phyloP scores from a whole-genome alignment of 2,888 invertebrate species.

The Dermolepida albohirtum region DNA sequence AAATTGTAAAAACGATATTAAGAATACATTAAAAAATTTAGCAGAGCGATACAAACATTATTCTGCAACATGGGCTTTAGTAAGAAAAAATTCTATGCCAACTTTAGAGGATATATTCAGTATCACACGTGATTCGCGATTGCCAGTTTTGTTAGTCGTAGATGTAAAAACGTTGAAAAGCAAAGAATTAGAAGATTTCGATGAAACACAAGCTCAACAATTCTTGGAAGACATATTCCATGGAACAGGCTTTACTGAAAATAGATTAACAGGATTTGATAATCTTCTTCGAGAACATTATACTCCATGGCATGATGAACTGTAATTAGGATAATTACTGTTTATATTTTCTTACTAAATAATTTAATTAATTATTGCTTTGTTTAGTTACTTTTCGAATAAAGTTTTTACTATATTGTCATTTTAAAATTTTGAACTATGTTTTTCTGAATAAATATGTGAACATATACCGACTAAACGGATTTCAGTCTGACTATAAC shows the following conservation, averaged over 20 bases:
- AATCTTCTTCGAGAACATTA: slow-evolving; percentile 33
- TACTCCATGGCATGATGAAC: slow-evolving; percentile 35
- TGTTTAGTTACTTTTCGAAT: too few relatives aligned
- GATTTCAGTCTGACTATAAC: too few relatives aligned
- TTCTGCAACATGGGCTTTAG: slow-evolving; percentile 29
- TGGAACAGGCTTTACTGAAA: slow-evolving; percentile 36
- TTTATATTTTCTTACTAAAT: too few relatives aligned
- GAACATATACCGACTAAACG: too few relatives aligned
- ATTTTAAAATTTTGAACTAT: too few relatives aligned
- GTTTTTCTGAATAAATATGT: too few relatives aligned
- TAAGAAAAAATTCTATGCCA: slow-evolving; percentile 34
- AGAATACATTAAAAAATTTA: slow-evolving; percentile 7
- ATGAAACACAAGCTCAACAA: slow-evolving; percentile 7
- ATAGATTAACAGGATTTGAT: slow-evolving; percentile 38
- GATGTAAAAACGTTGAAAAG: slow-evolving; percentile 38
- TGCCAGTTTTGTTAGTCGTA: slow-evolving; percentile 30
- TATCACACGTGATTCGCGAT: slow-evolving; percentile 15
- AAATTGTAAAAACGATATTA: slow-evolving; percentile 22
- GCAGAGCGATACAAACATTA: slow-evolving; percentile 33
- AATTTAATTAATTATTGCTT: too few relatives aligned
- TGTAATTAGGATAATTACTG: not conserved
- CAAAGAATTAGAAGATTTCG: slow-evolving; percentile 25
- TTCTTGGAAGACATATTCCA: slow-evolving; percentile 32
- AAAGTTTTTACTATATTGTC: too few relatives aligned
- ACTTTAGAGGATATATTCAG: slow-evolving; percentile 33